Base-by-base conservation (phyloP, 2,797 vertebrate species). In the Sebastolobus altivelis region DNA sequence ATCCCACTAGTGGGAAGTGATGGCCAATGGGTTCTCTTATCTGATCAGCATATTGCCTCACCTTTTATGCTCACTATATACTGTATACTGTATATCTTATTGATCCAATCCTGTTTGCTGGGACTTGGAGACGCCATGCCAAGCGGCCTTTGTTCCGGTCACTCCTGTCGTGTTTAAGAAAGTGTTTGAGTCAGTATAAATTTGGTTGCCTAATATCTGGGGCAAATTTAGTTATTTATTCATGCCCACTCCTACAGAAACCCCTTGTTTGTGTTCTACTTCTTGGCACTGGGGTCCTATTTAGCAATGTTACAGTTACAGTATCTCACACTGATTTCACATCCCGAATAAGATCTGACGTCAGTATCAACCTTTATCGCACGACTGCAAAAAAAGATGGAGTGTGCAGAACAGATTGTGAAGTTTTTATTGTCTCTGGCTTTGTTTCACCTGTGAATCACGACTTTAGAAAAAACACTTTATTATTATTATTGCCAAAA, bases 391-490 rank as follows among this genome's bases (percentile, higher is more conserved):
- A 80, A 31, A 79, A 58, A 80, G 20, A 67, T 55, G 25, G 18
- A 75, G 20, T 16, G 33, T 27, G 46, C 31, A 67, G 54, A 81
- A 68, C 60, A 81, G 76, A 84, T 29, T 83, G 79, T 16, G 3
- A 55, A 38, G 18, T 38, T 67, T 78, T 65, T 58, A 60, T 58
- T 70, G 5, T 79, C 70, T 72, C 66, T 80, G 80, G 63, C 75
- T 43, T 11, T 52, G 25, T 54, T 87, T 72, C 62, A 83, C 75
- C 22, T 80, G 79, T 71, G 65, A 88, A 67, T 81, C 63, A 22
- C 77, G 62, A 52, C 49, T 63, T 87, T 49, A 60, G 27, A 61
- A 49, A 79, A 79, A 69, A 46, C 4, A 20, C 9, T 56, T 27
- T 4, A 6, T 20, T 60, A 60, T 72, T 16, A 58, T 72, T 16